Evolutionary conservation across 1,140 invertebrate species (phyloP).

Genomic region (Eueides isabella): DNA sequence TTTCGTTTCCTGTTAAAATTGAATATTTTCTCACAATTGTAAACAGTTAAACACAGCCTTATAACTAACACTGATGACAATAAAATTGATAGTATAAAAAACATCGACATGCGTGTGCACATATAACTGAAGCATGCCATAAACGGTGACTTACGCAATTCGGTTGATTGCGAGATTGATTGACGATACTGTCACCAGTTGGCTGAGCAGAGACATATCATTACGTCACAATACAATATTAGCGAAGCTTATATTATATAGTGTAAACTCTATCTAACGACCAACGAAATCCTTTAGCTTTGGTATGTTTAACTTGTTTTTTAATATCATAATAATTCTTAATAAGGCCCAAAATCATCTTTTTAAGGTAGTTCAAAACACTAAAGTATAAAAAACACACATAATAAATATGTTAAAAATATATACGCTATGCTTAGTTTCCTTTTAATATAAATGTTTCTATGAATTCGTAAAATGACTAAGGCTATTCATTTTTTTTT

Average conservation of each 20-base stretch:
- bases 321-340: too few relatives aligned
- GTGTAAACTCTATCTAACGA: too few relatives aligned
- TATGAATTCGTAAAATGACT: too few relatives aligned
- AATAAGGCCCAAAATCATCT: too few relatives aligned
- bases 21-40: neutral
- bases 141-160: slow-evolving; percentile 91
- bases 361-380: too few relatives aligned
- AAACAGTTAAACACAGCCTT: slow-evolving; percentile 44
- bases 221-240: slow-evolving; percentile 75
- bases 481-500: too few relatives aligned
- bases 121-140: slow-evolving; percentile 71
- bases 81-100: slow-evolving; percentile 27
- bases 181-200: slow-evolving; percentile 94
- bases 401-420: too few relatives aligned
- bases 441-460: too few relatives aligned
- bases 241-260: slow-evolving; percentile 57
- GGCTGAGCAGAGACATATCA: slow-evolving; percentile 85
- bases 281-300: too few relatives aligned
- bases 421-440: too few relatives aligned
- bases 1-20: neutral
- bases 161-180: slow-evolving; percentile 94
- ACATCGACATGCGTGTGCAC: slow-evolving; percentile 69
- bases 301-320: too few relatives aligned
- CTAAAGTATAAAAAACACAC: too few relatives aligned
- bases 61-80: slow-evolving; percentile 41